These are phyloP conservation scores for Actinia tenebrosa DNA, from an alignment of 64 coral and sea anemone genomes.

Conservation along the genomic window DNA sequence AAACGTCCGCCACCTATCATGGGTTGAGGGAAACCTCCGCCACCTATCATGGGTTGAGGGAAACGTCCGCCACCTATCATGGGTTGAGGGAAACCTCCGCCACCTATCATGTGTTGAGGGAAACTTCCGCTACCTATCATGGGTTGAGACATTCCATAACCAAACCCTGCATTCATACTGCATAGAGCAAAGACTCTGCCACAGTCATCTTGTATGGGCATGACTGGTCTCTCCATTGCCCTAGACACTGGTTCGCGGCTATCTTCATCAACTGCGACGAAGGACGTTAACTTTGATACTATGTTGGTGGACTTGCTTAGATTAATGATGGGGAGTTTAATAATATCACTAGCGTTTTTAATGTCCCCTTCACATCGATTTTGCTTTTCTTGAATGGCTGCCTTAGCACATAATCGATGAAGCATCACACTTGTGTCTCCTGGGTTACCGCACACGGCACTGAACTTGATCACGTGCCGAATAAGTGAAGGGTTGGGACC, in stretches of 20 bases:
- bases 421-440: slow-evolving; percentile 18
- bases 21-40: no score
- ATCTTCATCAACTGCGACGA: slow-evolving; percentile 43
- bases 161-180: neutral
- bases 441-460: slow-evolving; percentile 5
- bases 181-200: neutral
- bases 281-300: slow-evolving; percentile 37
- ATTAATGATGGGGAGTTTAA: slow-evolving; percentile 6
- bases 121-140: no score
- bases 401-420: slow-evolving; percentile 58
- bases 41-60: no score
- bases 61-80: no score
- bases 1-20: no score
- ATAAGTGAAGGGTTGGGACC: neutral
- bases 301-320: slow-evolving; percentile 35
- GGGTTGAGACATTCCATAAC: no score
- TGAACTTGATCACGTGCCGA: neutral
- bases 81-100: no score
- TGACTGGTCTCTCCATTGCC: neutral
- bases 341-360: neutral
- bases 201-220: neutral
- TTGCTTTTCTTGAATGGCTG: slow-evolving; percentile 48
- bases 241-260: slow-evolving; percentile 16
- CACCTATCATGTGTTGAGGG: no score
- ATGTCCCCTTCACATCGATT: neutral